Evolutionary conservation across 2,797 vertebrate genomes (phyloP).

Genomic region (Phyllotis vaccarum): DNA sequence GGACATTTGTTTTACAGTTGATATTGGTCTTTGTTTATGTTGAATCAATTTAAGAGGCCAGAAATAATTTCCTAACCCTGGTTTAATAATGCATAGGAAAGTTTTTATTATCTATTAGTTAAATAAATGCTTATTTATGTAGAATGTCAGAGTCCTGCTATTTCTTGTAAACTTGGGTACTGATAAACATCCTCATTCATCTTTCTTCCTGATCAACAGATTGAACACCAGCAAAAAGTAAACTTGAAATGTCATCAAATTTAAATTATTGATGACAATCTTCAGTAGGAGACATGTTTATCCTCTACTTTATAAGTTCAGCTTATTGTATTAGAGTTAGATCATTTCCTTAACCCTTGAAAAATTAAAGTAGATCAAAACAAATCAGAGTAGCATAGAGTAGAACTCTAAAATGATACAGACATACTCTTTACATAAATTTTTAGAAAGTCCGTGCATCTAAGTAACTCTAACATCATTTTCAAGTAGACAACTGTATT

Average conservation of each 20-base stretch:
- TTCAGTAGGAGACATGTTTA: neutral
- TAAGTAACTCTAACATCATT: constrained; percentile 54
- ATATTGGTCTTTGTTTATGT: neutral
- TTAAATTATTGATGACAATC: neutral
- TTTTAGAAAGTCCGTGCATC: neutral
- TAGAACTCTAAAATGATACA: neutral
- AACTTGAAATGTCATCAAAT: neutral
- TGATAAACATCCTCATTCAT: neutral
- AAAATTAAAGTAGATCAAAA: neutral
- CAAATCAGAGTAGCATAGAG: neutral
- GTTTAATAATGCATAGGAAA: neutral
- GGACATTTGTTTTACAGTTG: neutral
- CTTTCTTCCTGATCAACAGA: neutral
- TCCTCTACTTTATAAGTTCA: neutral
- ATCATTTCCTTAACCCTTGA: neutral
- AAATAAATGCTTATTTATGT: neutral
- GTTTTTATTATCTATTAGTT: neutral
- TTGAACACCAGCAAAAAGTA: neutral
- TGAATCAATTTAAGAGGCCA: neutral
- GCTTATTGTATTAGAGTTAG: neutral
- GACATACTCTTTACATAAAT: neutral
- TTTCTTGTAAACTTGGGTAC: neutral
- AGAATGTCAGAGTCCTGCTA: neutral
- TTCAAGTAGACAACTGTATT: constrained; percentile 28
- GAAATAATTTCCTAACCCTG: neutral